phyloP scores from a whole-genome alignment of 2,888 invertebrate genomes.

The Branchinecta sandiegonensis region DNA sequence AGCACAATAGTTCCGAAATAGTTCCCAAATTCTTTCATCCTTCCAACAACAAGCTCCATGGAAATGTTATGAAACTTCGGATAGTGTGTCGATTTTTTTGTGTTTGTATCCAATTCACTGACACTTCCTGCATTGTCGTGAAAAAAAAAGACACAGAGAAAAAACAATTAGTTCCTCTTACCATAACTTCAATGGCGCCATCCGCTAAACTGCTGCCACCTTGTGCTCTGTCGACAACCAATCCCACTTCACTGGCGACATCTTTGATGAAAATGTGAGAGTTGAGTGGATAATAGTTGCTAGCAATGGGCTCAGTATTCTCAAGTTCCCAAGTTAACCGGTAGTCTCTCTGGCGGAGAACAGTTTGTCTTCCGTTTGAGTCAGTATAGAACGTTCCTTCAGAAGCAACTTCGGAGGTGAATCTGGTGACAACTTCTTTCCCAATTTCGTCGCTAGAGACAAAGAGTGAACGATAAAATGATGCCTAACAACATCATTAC shows the following conservation, averaged over 20 bases:
- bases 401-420: constrained; percentile 32
- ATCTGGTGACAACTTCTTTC: constrained; percentile 39
- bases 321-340: constrained; percentile 37
- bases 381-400: constrained; percentile 40
- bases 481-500: too few relatives aligned
- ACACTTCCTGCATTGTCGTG: too few relatives aligned
- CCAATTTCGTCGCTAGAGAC: constrained; percentile 32
- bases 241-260: constrained; percentile 22
- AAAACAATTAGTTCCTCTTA: constrained; percentile 11
- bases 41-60: too few relatives aligned
- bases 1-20: too few relatives aligned
- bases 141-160: too few relatives aligned
- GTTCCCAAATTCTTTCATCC: too few relatives aligned
- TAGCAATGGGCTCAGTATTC: constrained; percentile 36
- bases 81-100: too few relatives aligned
- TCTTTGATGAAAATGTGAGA: constrained; percentile 33
- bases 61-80: too few relatives aligned
- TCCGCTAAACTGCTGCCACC: constrained; percentile 61
- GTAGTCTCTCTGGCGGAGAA: constrained; percentile 30
- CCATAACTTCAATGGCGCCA: constrained; percentile 65
- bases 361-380: constrained; percentile 41
- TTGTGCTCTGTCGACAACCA: constrained; percentile 51
- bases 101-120: too few relatives aligned
- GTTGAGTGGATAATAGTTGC: constrained; percentile 44
- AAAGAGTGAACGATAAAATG: background rate